Percentiles rank a stretch among this genome's conserved stretches.
Evolutionary conservation across 2,797 vertebrate species (phyloP).

Genomic region (Thalassophryne amazonica): DNA sequence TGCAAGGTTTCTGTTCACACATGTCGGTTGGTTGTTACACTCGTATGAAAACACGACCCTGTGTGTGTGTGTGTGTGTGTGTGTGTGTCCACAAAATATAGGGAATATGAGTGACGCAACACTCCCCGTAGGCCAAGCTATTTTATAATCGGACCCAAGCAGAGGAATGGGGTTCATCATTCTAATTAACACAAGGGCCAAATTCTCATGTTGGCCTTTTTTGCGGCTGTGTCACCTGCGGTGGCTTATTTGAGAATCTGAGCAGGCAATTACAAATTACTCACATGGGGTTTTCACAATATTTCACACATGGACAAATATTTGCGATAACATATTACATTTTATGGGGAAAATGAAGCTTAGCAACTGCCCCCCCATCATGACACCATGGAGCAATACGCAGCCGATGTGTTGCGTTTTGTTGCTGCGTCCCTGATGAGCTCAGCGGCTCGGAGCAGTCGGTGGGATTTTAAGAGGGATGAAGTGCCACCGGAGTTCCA

Average conservation of each 20-base stretch:
- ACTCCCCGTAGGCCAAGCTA: slow-evolving; percentile 38
- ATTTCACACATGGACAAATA: slow-evolving; percentile 1
- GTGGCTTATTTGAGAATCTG: slow-evolving; percentile 55
- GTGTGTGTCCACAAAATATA: neutral
- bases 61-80: neutral
- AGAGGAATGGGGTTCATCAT: slow-evolving; percentile 20
- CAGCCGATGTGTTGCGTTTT: slow-evolving; percentile 25
- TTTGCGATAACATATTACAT: neutral
- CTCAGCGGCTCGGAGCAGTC: slow-evolving; percentile 26
- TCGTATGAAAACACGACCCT: no score
- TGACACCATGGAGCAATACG: slow-evolving; percentile 7
- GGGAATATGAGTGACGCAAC: slow-evolving; percentile 5
- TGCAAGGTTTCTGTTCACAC: no score
- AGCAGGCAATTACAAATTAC: slow-evolving; percentile 54
- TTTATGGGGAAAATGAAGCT: slow-evolving; percentile 16
- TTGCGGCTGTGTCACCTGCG: slow-evolving; percentile 34
- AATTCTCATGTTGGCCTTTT: slow-evolving; percentile 35
- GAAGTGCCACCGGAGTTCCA: slow-evolving; percentile 53
- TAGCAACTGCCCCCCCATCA: neutral
- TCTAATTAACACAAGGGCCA: slow-evolving; percentile 66
- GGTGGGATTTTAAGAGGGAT: slow-evolving; percentile 32
- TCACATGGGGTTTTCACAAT: slow-evolving; percentile 25
- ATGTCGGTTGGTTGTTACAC: no score
- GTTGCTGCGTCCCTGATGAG: slow-evolving; percentile 34
- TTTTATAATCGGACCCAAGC: slow-evolving; percentile 46